Evolutionary conservation across 35 echinoderm and acorn worm species (phyloP).

Genomic region (Apostichopus parvimensis): DNA sequence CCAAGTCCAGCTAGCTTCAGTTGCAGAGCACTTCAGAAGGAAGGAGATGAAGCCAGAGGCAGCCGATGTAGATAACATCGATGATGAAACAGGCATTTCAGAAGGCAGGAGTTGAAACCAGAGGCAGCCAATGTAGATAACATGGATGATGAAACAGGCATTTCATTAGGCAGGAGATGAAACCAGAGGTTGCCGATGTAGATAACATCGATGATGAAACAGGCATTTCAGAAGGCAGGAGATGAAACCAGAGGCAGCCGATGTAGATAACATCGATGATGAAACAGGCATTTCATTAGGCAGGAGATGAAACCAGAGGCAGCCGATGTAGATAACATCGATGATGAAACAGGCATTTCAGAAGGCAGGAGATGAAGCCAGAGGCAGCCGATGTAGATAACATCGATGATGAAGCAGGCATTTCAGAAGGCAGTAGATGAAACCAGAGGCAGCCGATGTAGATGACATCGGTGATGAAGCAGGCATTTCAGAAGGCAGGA

Average conservation of each 20-base stretch:
- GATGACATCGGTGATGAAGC: no score
- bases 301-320: no score
- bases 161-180: no score
- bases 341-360: background rate
- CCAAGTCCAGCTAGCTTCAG: slow-evolving; percentile 45
- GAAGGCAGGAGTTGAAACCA: background rate
- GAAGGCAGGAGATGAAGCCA: background rate
- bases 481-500: no score
- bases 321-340: background rate
- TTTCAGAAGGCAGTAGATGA: background rate
- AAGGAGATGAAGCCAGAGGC: no score
- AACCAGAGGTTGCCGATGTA: no score
- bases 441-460: background rate
- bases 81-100: background rate
- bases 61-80: background rate
- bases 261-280: no score
- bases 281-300: background rate
- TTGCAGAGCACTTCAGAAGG: slow-evolving; percentile 12
- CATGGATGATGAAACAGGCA: no score
- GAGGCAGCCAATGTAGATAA: no score
- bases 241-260: no score
- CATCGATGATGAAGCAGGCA: background rate
- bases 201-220: no score
- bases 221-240: no score
- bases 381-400: background rate